These are phyloP conservation scores for Chelonia mydas DNA, from an alignment of 2,797 vertebrate species.

Conservation along the genomic window DNA sequence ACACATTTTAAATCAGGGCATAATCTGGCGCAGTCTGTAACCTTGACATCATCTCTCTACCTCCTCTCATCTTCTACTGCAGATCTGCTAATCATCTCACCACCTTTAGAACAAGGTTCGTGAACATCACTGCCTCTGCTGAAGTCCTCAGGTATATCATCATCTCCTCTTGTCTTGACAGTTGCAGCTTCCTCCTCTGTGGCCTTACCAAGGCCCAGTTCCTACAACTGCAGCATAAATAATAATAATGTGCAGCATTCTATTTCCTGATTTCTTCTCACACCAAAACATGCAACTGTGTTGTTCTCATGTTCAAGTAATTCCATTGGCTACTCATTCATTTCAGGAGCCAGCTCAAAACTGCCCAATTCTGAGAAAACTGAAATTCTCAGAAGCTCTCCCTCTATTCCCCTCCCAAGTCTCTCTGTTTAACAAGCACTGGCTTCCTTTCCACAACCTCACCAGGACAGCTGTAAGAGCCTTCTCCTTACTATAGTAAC, in stretches of 20 bases:
- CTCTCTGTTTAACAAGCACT: slow-evolving; percentile 37
- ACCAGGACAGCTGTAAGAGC: slow-evolving; percentile 21
- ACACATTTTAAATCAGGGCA: neutral
- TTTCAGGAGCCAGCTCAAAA: neutral
- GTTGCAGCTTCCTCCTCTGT: neutral
- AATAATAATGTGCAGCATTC: neutral
- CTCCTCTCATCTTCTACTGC: neutral
- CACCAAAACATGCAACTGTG: neutral
- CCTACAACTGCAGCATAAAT: neutral
- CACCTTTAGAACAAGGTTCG: neutral
- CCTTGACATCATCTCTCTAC: neutral
- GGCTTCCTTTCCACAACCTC: neutral
- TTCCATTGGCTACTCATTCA: neutral
- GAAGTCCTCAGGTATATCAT: neutral
- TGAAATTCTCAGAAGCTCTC: neutral
- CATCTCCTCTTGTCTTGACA: neutral
- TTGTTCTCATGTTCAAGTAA: neutral
- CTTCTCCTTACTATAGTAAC: neutral
- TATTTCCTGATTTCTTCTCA: neutral
- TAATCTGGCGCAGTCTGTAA: neutral
- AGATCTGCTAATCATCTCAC: neutral
- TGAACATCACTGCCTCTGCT: neutral
- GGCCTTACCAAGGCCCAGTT: neutral
- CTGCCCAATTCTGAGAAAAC: neutral
- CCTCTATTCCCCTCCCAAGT: neutral